Percentiles rank a stretch among this genome's conserved stretches.
Conservation (phyloP, 2,888 invertebrate genomes). For the Acronicta alni region DNA sequence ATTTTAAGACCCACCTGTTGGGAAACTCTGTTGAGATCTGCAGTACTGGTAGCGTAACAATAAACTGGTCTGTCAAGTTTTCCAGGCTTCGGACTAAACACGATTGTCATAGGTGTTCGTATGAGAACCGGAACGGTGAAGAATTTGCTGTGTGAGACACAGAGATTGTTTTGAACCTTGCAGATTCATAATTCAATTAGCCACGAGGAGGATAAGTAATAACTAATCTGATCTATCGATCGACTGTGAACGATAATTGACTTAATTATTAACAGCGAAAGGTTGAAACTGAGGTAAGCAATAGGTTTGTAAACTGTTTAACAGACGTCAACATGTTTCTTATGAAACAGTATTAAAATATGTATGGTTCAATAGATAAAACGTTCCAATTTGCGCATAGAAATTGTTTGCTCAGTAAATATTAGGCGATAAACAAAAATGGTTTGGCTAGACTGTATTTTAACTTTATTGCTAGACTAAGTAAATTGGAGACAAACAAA, state of each 20-base stretch:
- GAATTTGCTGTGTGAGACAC: too few species aligned
- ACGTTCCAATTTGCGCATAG: slow-evolving; percentile 20
- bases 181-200: too few species aligned
- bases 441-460: slow-evolving; percentile 1
- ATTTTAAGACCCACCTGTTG: too few species aligned
- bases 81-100: too few species aligned
- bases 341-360: slow-evolving; percentile 35
- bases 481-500: neutral
- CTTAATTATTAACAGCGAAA: slow-evolving; percentile 47
- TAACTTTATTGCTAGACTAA: slow-evolving; percentile 4
- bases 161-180: too few species aligned
- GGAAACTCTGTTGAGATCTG: too few species aligned
- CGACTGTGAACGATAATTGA: slow-evolving; percentile 54
- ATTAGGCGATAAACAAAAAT: slow-evolving; percentile 21
- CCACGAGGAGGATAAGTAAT: too few species aligned
- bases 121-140: too few species aligned
- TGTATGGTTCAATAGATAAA: slow-evolving; percentile 42
- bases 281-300: slow-evolving; percentile 36
- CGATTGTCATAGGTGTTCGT: too few species aligned
- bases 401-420: slow-evolving; percentile 38
- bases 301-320: slow-evolving; percentile 35
- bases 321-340: slow-evolving; percentile 29
- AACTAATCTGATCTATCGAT: too few species aligned
- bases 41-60: too few species aligned
- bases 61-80: too few species aligned